Base-by-base conservation (phyloP, 2,888 invertebrate species). In the Merodon equestris region DNA sequence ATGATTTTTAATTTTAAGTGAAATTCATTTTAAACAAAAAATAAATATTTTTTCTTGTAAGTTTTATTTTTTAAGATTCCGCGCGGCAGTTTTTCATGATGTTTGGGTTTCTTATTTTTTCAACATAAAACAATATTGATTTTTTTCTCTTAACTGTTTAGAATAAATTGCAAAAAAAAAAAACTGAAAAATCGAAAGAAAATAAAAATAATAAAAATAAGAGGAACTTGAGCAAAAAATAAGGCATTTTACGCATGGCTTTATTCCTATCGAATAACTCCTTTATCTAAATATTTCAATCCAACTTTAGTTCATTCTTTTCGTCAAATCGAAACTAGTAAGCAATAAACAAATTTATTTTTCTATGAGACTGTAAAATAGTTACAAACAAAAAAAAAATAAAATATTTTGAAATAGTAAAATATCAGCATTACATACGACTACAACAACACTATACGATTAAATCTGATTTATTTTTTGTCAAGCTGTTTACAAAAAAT, bases 191-290 rank as follows among this genome's bases (percentile, higher is more conserved):
- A n/a, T n/a, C n/a, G n/a, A n/a, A 27, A 27, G 27, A 27, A 27
- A 27, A 4, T 19, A 58, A 56, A 57, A 19, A 40, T 14, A 44
- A 27, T 14, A 14, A 13, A 38, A 50, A 71, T 18, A 27, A 27
- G 45, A 63, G 54, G 74, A 74, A 79, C 74, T 79, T 63, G 60
- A 70, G 79, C 58, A 70, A 79, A 79, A 79, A 79, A 79, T 74
- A 64, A 79, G 79, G 79, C 79, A 79, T 79, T 79, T 79, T 79
- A 74, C 58, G 54, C 68, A 57, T 66, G 79, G 79, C 79, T 70
- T 66, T 60, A 70, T 70, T 64, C 63, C 58, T 64, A 51, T 50
- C 63, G 14, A 68, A 61, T 3, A 56, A 50, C 48, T 27, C 7
- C 7, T 27, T 4, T 27, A 27, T 27, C 27, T 27, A 27, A 27